Evolutionary conservation across 2,888 invertebrate genomes (phyloP).

Genomic region (Drosophila formosana): DNA sequence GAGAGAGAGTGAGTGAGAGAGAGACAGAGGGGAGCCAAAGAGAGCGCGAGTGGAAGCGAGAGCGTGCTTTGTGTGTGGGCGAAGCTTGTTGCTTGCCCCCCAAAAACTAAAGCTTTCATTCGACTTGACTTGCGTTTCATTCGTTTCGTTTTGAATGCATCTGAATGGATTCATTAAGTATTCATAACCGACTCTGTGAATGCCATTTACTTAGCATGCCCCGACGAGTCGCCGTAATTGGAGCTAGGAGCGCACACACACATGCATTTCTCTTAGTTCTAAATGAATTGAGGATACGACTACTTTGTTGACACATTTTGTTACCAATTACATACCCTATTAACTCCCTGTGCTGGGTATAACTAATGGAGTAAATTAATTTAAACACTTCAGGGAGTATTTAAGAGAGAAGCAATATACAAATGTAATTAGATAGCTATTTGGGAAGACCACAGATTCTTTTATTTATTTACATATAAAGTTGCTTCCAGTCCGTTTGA

Average conservation of each 20-base stretch:
- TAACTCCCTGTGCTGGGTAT: background rate
- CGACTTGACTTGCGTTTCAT: constrained; percentile 5
- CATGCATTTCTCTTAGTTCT: background rate
- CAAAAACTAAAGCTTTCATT: constrained; percentile 39
- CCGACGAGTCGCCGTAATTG: background rate
- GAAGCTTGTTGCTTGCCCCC: constrained; percentile 46
- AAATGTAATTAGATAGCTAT: background rate
- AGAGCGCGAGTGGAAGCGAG: constrained; percentile 1
- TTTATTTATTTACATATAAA: background rate
- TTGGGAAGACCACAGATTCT: no score
- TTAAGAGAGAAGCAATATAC: background rate
- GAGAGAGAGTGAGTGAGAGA: background rate
- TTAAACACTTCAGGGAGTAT: background rate
- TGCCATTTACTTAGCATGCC: constrained; percentile 17
- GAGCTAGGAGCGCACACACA: background rate
- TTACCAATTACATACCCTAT: background rate
- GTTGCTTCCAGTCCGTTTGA: background rate
- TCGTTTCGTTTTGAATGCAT: constrained; percentile 34
- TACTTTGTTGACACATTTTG: constrained; percentile 2
- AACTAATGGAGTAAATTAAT: background rate
- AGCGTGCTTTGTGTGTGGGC: constrained; percentile 37
- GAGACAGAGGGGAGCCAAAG: background rate
- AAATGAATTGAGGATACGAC: background rate
- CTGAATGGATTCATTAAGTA: constrained; percentile 37
- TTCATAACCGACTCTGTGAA: constrained; percentile 11